These are phyloP conservation scores for Aphis craccivora DNA, from an alignment of 1,140 invertebrate species.

Conservation along the genomic window DNA sequence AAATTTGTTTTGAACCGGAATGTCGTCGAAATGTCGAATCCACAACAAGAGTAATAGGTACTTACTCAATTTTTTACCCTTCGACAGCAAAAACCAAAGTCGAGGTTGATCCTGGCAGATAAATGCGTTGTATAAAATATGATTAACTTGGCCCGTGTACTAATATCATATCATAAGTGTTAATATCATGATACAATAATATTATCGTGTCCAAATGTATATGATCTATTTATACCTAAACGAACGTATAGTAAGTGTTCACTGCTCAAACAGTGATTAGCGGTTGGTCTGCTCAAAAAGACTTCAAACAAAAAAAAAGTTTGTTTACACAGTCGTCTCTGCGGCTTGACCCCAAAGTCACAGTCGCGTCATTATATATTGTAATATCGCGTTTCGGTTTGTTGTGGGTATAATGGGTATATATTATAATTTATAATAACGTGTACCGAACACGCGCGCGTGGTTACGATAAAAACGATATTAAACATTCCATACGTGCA, in stretches of 20 bases:
- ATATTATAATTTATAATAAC: neutral
- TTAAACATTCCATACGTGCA: neutral
- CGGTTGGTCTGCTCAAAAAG: neutral
- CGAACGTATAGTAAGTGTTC: neutral
- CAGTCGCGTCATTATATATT: neutral
- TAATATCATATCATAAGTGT: too few species aligned
- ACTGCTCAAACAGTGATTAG: neutral
- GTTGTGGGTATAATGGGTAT: neutral
- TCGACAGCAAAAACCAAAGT: neutral
- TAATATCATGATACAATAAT: too few species aligned
- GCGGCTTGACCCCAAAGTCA: constrained; percentile 9
- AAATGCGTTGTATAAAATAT: neutral
- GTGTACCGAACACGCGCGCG: neutral
- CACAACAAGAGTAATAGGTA: neutral
- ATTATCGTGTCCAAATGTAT: neutral
- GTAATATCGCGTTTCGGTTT: neutral
- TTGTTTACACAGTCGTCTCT: neutral
- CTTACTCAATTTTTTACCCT: too few species aligned
- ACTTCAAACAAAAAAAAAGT: neutral
- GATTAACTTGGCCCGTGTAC: neutral
- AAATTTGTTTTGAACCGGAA: neutral
- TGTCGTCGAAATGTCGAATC: neutral
- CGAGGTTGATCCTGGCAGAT: neutral
- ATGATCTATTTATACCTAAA: neutral
- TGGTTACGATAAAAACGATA: constrained; percentile 16